Evolutionary conservation across 35 echinoderm and acorn worm species (phyloP), one percentile per base, ranked within the genome.

Genomic region (Nesometra sesokonis): DNA sequence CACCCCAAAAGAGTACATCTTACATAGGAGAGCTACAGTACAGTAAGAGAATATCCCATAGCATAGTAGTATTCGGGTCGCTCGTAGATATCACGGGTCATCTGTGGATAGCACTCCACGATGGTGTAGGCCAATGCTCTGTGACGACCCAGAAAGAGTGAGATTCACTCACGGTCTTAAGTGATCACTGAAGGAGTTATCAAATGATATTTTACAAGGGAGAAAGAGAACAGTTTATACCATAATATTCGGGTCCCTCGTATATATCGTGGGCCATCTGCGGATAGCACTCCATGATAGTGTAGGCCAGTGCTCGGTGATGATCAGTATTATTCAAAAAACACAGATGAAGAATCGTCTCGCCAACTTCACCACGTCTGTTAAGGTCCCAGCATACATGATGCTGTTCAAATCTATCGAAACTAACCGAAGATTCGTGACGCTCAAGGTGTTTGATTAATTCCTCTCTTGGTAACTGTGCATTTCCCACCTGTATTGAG

Each of bases 301-400:
- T 90, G 11, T 57, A 46, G 29, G 95, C 95, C 13, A 98, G 80
- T 27, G 85, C 85, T 36, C 90, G 77, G 81, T 98, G 95, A 30
- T 86, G 67, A 9, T 81, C 80, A 27, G 95, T 94, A 81, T 92
- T 88, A 32, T 94, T 94, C 78, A 98, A 81, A 87, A 90, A 98
- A 52, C 92, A 94, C 39, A 98, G 81, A 32, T 98, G 95, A 21
- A 98, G 36, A 35, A 98, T 94, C 27, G 95, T 98, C 84, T 98
- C 95, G 35, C 95, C 95, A 7, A 93, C 93, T 33, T 84, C 92
- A 11, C 95, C 95, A 31, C 95, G 78, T 32, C 91, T 89, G 79
- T 88, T 57, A 21, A 98, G 78, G 47, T 98, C 92, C 90, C 93
- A 98, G 78, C 95, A 89, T 19, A 88, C 89, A 21, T 86, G 32